phyloP scores from a whole-genome alignment of 2,888 invertebrate species.

The Dasysyrphus albostriatus region DNA sequence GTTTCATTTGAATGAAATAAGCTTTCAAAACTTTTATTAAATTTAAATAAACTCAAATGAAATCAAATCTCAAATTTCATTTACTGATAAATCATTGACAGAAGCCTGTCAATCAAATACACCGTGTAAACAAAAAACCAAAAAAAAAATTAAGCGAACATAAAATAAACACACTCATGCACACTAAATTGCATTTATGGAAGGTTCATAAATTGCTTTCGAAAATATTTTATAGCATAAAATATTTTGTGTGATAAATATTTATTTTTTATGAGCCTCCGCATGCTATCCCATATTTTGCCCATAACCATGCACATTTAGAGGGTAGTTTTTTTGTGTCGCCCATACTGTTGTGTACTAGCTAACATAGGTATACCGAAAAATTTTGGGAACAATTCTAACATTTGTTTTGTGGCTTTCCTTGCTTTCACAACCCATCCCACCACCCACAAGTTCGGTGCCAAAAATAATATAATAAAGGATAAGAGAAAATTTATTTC shows the following conservation, averaged over 20 bases:
- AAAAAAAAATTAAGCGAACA: background rate
- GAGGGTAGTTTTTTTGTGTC: background rate
- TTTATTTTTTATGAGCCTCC: slow-evolving; percentile 9
- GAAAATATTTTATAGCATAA: slow-evolving; percentile 10
- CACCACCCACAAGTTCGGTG: background rate
- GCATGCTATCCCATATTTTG: background rate
- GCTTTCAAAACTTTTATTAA: background rate
- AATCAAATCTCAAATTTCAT: background rate
- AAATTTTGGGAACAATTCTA: background rate
- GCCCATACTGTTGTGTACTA: background rate
- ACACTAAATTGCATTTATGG: slow-evolving; percentile 39
- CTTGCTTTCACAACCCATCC: background rate
- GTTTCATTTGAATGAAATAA: background rate
- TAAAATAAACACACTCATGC: background rate
- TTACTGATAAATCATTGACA: slow-evolving; percentile 4
- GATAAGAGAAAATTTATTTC: slow-evolving; percentile 52
- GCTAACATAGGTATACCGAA: background rate
- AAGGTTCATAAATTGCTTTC: slow-evolving; percentile 32
- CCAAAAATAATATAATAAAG: slow-evolving; percentile 23
- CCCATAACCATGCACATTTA: background rate
- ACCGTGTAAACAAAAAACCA: too few species aligned
- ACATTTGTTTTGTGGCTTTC: slow-evolving; percentile 29
- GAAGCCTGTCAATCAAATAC: slow-evolving; percentile 18
- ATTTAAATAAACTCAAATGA: background rate
- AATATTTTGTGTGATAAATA: slow-evolving; percentile 33